Evolutionary conservation across 1,140 invertebrate genomes (phyloP).

Genomic region (Conopomorpha cramerella): DNA sequence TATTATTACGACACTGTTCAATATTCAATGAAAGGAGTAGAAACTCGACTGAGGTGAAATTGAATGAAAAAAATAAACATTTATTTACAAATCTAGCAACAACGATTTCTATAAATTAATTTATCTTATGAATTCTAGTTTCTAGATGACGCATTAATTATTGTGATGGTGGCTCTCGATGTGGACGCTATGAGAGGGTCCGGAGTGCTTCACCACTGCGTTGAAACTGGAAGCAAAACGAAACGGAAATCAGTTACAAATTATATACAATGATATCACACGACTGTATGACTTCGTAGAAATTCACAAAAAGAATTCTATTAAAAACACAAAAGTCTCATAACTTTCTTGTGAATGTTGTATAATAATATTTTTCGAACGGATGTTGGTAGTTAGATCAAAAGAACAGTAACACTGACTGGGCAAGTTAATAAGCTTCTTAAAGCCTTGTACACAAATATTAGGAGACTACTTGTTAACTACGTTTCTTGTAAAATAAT

Average conservation of each 20-base stretch:
- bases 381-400: background rate
- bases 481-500: too few relatives aligned
- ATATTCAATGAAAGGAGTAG: too few relatives aligned
- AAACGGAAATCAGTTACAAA: background rate
- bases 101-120: constrained; percentile 7
- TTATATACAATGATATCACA: background rate
- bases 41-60: background rate
- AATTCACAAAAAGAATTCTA: too few relatives aligned
- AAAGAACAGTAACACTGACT: background rate
- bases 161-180: constrained; percentile 43
- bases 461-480: too few relatives aligned
- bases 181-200: constrained; percentile 35
- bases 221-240: constrained; percentile 33
- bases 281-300: background rate
- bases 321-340: too few relatives aligned
- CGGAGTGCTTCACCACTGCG: constrained; percentile 42
- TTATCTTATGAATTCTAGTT: background rate
- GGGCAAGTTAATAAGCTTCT: too few relatives aligned
- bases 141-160: too few relatives aligned
- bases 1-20: too few relatives aligned
- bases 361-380: background rate
- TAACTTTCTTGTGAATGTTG: background rate
- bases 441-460: too few relatives aligned
- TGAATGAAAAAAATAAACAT: background rate
- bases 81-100: constrained; percentile 19